Conservation (phyloP, 2,888 invertebrate species). For the Mesodorylaimus sp. region DNA sequence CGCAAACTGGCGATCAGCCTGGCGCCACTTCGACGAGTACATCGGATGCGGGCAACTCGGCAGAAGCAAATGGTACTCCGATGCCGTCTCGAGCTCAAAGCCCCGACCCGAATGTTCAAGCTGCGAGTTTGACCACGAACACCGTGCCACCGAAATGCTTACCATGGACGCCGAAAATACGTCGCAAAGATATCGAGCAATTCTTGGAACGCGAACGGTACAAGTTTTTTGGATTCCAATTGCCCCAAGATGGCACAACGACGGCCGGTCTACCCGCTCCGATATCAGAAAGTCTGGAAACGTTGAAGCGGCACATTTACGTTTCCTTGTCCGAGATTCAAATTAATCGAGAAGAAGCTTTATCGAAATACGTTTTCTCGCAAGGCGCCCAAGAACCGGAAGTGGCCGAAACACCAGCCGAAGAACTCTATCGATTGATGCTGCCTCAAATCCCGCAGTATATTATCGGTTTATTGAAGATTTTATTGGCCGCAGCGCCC, state of each 20-base stretch:
- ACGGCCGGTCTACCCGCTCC: conserved; percentile 86
- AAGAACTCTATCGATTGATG: conserved; percentile 78
- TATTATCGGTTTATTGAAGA: conserved; percentile 64
- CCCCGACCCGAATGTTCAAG: too few relatives aligned
- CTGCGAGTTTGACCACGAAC: too few relatives aligned
- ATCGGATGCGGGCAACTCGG: too few relatives aligned
- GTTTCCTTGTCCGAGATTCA: conserved; percentile 78
- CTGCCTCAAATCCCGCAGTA: conserved; percentile 87
- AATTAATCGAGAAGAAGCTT: conserved; percentile 36
- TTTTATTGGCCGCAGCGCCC: conserved; percentile 86
- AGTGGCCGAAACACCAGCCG: conserved; percentile 59
- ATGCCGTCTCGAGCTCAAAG: too few relatives aligned
- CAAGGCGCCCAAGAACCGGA: conserved; percentile 47
- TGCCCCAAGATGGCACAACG: conserved; percentile 60
- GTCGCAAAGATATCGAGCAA: conserved; percentile 74
- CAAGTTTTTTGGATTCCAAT: conserved; percentile 46
- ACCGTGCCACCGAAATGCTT: too few relatives aligned
- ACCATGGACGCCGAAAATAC: conserved; percentile 92
- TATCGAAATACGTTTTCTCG: conserved; percentile 25
- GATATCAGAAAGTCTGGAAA: conserved; percentile 64
- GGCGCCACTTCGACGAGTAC: too few relatives aligned
- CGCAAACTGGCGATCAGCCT: too few relatives aligned
- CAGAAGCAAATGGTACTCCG: too few relatives aligned
- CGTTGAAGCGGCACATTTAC: conserved; percentile 58
- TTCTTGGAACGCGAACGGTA: conserved; percentile 51